phyloP scores from a whole-genome alignment of 2,797 vertebrate species.

The Triplophysa yarkandensis region DNA sequence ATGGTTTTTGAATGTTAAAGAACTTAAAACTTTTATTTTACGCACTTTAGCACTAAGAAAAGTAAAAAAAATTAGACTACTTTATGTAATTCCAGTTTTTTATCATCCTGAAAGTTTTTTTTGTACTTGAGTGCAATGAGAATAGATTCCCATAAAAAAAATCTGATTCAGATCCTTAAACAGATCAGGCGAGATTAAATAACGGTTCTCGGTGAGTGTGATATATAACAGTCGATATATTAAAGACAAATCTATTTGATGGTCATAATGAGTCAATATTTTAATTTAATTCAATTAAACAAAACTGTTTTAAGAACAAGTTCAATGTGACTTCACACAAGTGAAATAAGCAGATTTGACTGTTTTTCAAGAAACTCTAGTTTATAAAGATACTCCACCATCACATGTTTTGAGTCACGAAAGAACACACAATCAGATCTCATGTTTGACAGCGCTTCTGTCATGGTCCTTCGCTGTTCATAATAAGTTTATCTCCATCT shows the following conservation, averaged over 20 bases:
- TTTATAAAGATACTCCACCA: background rate
- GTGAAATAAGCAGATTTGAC: background rate
- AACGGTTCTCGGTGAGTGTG: background rate
- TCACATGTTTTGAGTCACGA: slow-evolving; percentile 22
- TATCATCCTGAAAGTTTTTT: no score
- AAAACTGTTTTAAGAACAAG: background rate
- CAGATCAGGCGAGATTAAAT: background rate
- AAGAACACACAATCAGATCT: slow-evolving; percentile 11
- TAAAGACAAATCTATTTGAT: slow-evolving; percentile 31
- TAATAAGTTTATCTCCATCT: slow-evolving; percentile 54
- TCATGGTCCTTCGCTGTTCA: slow-evolving; percentile 33
- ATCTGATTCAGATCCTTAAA: no score
- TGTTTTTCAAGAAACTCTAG: background rate
- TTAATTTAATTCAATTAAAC: no score
- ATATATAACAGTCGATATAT: slow-evolving; percentile 23
- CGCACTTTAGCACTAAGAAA: no score
- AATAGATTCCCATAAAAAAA: no score
- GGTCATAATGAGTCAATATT: no score
- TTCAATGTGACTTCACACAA: background rate
- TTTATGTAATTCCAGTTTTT: no score
- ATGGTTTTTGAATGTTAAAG: no score
- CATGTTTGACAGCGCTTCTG: slow-evolving; percentile 40
- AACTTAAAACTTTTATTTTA: no score
- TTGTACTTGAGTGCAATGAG: no score
- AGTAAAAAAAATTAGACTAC: no score